Evolutionary conservation across 2,888 invertebrate genomes (phyloP), one percentile per base, ranked within the genome.

Genomic region (Papilio protenor): DNA sequence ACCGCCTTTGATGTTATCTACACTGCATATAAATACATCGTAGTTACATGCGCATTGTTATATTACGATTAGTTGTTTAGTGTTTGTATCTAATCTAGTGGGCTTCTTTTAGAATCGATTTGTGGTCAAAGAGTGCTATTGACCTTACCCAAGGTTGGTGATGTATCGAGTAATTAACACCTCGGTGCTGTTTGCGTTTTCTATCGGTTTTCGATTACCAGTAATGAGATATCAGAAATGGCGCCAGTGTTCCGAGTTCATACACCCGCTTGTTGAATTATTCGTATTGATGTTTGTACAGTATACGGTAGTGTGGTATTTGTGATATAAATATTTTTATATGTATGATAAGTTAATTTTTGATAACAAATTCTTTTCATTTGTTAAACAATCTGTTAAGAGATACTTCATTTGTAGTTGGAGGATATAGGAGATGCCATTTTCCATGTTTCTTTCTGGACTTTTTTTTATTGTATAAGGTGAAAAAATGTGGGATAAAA

Each of bases 1-100:
- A 90, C 92, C 92, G 93, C 92, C 92, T 94, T 94, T 93, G 91
- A 92, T 91, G 87, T 89, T 93, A 93, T 93, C 93, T 90, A 84
- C 88, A 88, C 89, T 90, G 87, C 87, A 85, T 83, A 80, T 80
- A 77, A 80, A 83, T 84, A 85, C 85, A 85, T 84, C 84, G 83
- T 86, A 85, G 84, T 47, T 33, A 86, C 85, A 79, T 74, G 73
- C 69, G n/a, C 16, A 59, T 69, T 69, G 33, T 74, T n/a, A n/a
- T n/a, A n/a, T n/a, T 76, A 49, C 57, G 33, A 66, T 73, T 74
- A 69, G 23, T 72, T 84, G 81, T 82, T 77, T 78, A 80, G 81
- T 83, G 82, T 64, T 73, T 74, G 77, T 71, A 77, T 85, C 82
- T 84, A 82, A 83, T 83, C 82, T 77, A 78, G 76, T 79, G 74